phyloP scores from a whole-genome alignment of 2,113 vertebrate genomes.

The Eonycteris spelaea region DNA sequence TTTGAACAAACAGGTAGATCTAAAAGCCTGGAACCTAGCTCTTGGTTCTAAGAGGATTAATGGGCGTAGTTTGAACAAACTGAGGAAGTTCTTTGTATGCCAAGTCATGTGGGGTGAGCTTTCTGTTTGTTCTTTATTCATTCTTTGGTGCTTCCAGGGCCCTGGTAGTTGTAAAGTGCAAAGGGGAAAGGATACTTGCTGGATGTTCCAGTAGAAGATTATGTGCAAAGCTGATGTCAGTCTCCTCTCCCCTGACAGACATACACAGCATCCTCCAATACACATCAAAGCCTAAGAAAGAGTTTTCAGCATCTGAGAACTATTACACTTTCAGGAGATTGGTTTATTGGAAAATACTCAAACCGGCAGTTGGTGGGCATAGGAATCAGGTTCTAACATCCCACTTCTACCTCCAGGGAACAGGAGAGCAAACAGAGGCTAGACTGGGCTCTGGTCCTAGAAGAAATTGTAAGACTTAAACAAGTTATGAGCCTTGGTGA shows the following conservation, averaged over 20 bases:
- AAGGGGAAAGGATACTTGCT: neutral
- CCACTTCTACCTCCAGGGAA: neutral
- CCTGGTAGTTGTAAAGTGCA: neutral
- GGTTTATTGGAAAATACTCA: neutral
- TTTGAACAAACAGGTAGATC: constrained; percentile 20
- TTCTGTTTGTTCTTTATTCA: neutral
- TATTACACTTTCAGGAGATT: neutral
- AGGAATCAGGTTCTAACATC: neutral
- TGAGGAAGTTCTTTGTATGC: neutral
- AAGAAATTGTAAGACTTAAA: neutral
- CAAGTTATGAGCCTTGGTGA: neutral
- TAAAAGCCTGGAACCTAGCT: constrained; percentile 37
- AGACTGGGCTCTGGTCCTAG: neutral
- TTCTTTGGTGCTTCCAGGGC: neutral
- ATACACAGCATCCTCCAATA: neutral
- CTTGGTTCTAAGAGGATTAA: neutral
- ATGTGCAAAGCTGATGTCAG: neutral
- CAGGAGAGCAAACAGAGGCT: neutral
- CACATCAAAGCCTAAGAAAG: neutral
- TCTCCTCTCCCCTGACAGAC: neutral
- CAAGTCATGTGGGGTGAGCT: neutral
- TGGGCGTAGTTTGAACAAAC: neutral
- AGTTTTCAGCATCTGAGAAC: neutral
- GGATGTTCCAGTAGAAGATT: neutral
- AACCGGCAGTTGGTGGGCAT: neutral